These are phyloP conservation scores for Micoletzkya japonica DNA, from an alignment of 2,888 invertebrate genomes.

Conservation along the genomic window DNA sequence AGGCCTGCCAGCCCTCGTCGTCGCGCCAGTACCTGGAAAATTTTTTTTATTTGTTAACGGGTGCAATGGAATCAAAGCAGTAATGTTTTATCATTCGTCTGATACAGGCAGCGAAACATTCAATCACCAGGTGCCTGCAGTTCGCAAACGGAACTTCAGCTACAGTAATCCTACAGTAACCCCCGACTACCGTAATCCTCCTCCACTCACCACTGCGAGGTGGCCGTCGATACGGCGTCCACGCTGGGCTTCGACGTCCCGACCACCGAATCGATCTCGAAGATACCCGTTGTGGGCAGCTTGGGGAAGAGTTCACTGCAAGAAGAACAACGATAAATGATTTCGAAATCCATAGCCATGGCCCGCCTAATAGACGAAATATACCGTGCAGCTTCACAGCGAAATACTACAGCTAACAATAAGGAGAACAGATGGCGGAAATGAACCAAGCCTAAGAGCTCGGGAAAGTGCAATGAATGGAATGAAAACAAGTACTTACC, in stretches of 20 bases:
- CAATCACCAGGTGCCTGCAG: not conserved
- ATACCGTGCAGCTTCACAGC: too few relatives aligned
- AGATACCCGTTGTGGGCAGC: conserved; percentile 90
- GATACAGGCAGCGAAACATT: not conserved
- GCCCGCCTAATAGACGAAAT: not conserved
- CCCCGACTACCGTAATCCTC: not conserved
- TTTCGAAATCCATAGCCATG: not conserved
- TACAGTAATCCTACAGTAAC: too few relatives aligned
- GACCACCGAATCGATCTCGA: conserved; percentile 82
- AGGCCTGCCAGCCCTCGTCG: conserved; percentile 33
- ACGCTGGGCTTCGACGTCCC: not conserved
- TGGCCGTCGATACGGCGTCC: not conserved
- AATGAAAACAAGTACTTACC: conserved; percentile 68
- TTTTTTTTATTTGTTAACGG: not conserved
- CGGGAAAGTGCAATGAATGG: too few relatives aligned
- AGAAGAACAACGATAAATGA: not conserved
- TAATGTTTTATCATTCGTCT: not conserved
- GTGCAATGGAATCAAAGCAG: not conserved
- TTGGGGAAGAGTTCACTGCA: conserved; percentile 87
- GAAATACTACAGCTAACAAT: not conserved
- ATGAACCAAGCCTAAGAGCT: conserved; percentile 26
- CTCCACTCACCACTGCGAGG: conserved; percentile 4
- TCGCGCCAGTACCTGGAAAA: conserved; percentile 35
- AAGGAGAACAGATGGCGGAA: too few relatives aligned
- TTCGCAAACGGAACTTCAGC: not conserved